A percentile compares a stretch with the other conserved stretches of the same genome.
Evolutionary conservation across 2,113 vertebrate species (phyloP).

Genomic region (Cyprinodon brontotheroides): DNA sequence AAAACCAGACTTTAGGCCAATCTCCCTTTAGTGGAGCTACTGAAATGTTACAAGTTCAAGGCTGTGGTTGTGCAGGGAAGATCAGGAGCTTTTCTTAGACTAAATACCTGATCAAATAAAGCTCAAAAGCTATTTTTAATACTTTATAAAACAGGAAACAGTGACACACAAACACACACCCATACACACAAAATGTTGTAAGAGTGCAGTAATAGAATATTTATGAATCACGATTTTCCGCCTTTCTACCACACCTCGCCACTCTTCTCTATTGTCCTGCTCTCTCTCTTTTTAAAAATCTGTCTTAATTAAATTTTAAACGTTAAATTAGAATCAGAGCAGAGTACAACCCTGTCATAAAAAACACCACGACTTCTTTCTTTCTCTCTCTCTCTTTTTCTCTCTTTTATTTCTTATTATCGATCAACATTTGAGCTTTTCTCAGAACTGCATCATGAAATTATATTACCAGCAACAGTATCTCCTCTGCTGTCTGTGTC

Average conservation of each 20-base stretch:
- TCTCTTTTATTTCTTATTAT: conserved; percentile 51
- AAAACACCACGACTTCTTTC: conserved; percentile 39
- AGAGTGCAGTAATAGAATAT: conserved; percentile 64
- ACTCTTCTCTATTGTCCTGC: not conserved
- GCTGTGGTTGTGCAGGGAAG: conserved; percentile 2
- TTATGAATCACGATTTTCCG: conserved; percentile 54
- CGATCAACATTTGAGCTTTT: conserved; percentile 74
- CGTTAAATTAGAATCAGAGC: conserved; percentile 36
- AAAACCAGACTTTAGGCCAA: not conserved
- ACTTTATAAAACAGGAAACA: conserved; percentile 69
- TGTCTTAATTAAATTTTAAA: conserved; percentile 51
- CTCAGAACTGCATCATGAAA: conserved; percentile 78
- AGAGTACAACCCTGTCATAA: conserved; percentile 40
- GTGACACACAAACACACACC: conserved; percentile 26
- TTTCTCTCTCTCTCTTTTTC: conserved; percentile 10
- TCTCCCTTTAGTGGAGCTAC: not conserved
- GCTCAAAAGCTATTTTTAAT: conserved; percentile 62
- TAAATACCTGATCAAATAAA: conserved; percentile 18
- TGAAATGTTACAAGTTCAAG: not conserved
- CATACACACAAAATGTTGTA: conserved; percentile 10
- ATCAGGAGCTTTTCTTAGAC: conserved; percentile 11
- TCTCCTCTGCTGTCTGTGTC: conserved; percentile 73
- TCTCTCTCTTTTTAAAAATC: conserved; percentile 20
- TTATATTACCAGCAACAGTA: conserved; percentile 76
- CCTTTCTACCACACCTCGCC: conserved; percentile 5